Percentiles rank a stretch among this genome's conserved stretches.
Evolutionary conservation across 2,113 vertebrate species (phyloP).

Genomic region (Sceloporus undulatus): DNA sequence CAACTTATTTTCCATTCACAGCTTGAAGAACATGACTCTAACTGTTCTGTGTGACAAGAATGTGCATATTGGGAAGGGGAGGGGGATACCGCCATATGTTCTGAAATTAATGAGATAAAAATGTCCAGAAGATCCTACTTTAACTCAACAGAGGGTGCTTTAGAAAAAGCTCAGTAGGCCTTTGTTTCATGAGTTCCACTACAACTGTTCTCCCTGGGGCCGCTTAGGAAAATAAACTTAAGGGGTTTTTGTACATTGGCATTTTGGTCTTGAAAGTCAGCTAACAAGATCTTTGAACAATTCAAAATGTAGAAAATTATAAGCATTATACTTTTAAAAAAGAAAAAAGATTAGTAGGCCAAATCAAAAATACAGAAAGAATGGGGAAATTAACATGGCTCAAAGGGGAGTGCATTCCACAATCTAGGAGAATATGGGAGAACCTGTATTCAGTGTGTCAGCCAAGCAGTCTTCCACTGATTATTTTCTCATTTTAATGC

Average conservation of each 20-base stretch:
- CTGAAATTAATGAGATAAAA: slow-evolving; percentile 13
- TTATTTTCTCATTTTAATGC: background rate
- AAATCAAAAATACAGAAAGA: background rate
- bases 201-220: background rate
- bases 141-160: background rate
- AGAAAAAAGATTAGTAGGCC: no score
- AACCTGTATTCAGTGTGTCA: background rate
- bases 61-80: background rate
- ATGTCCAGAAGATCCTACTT: background rate
- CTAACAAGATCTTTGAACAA: no score
- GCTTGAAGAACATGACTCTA: background rate
- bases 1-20: background rate
- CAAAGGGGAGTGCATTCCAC: background rate
- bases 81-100: background rate
- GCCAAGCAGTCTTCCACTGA: background rate
- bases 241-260: no score
- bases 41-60: background rate
- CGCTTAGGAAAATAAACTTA: background rate
- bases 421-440: background rate
- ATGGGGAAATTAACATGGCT: background rate
- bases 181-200: background rate
- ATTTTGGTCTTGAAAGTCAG: no score
- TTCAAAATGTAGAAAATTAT: no score
- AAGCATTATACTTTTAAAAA: no score
- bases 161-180: no score